These are phyloP conservation scores for Pseudoatta argentina DNA, from an alignment of 1,140 invertebrate species.

Conservation along the genomic window DNA sequence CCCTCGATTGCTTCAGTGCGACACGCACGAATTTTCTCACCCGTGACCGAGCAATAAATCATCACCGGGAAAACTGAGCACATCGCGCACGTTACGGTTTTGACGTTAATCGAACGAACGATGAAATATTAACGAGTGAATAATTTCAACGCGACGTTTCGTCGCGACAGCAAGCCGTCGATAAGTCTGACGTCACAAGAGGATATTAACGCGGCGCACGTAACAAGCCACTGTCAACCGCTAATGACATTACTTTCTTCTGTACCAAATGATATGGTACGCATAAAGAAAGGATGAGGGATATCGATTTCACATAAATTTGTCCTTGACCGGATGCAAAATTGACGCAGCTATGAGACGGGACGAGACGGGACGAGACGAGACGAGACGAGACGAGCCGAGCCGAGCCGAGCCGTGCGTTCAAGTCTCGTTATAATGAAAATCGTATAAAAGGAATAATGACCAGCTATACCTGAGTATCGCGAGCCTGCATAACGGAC, in stretches of 20 bases:
- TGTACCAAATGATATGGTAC: conserved; percentile 21
- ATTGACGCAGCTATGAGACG: conserved; percentile 4
- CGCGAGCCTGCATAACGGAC: conserved; percentile 38
- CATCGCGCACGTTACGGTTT: conserved; percentile 1
- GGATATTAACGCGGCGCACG: conserved; percentile 52
- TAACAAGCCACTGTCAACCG: conserved; percentile 60
- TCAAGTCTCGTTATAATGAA: conserved; percentile 37
- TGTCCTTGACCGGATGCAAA: conserved; percentile 66
- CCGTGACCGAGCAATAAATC: conserved; percentile 60
- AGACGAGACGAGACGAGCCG: background rate
- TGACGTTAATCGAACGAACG: conserved; percentile 54
- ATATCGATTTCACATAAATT: conserved; percentile 59
- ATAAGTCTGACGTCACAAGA: conserved; percentile 31
- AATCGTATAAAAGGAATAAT: conserved; percentile 49
- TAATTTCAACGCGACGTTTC: conserved; percentile 32
- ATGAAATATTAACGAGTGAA: conserved; percentile 72
- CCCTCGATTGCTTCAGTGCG: background rate
- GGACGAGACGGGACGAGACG: background rate
- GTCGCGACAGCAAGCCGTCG: background rate
- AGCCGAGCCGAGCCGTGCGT: background rate
- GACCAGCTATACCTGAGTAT: conserved; percentile 37
- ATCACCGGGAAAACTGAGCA: conserved; percentile 46
- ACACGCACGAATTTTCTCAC: conserved; percentile 41
- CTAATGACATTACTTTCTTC: conserved; percentile 67
- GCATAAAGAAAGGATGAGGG: conserved; percentile 12